Conservation (phyloP, 2,797 vertebrate species). For the Geotrypetes seraphini region DNA sequence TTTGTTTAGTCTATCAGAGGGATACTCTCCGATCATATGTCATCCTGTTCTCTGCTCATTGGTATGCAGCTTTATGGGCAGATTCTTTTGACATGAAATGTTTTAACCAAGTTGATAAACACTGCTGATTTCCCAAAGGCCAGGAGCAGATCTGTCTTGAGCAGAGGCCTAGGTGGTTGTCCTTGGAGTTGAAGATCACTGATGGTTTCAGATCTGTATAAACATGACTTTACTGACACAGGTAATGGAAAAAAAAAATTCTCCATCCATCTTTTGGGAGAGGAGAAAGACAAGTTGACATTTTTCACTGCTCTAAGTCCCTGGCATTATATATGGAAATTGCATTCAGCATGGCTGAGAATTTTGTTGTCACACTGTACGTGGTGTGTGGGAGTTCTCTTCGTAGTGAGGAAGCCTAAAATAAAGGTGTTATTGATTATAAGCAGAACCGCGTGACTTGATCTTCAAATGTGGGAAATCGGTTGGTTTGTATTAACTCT, state of each 20-base stretch:
- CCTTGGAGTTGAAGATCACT: background rate
- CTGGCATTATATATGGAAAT: background rate
- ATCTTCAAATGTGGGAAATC: background rate
- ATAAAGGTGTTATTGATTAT: background rate
- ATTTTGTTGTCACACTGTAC: background rate
- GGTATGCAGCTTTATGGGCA: no score
- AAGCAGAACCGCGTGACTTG: conserved; percentile 2
- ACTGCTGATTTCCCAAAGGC: fast-evolving
- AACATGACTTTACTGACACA: background rate
- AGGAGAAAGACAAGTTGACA: no score
- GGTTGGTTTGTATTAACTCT: background rate
- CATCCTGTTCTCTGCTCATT: no score
- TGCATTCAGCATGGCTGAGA: background rate
- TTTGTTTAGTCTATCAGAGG: no score
- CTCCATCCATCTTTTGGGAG: no score
- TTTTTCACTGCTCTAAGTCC: background rate
- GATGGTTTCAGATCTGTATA: fast-evolving
- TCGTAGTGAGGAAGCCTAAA: background rate
- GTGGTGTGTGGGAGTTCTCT: background rate
- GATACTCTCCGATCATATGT: no score
- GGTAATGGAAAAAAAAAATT: background rate
- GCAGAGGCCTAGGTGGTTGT: background rate
- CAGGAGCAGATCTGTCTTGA: background rate
- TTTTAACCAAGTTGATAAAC: fast-evolving
- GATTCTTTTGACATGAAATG: no score